Evolutionary conservation across 2,113 vertebrate genomes (phyloP).

Genomic region (Apistogramma diplotaenia): DNA sequence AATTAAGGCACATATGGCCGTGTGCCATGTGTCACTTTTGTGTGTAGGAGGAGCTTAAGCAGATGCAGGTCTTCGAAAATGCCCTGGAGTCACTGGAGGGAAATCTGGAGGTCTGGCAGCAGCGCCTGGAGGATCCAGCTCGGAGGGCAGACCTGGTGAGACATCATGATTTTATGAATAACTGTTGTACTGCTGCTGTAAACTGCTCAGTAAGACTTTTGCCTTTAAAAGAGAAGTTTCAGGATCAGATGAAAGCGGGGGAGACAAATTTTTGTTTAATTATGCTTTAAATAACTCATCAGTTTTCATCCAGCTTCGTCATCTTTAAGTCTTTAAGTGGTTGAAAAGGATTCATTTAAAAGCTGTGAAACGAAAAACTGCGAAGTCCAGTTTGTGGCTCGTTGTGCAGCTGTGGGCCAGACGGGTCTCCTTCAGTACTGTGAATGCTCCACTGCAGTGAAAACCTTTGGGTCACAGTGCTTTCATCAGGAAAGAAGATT

Average conservation of each 20-base stretch:
- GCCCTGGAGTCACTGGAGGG: slow-evolving; percentile 77
- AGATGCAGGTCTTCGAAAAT: slow-evolving; percentile 78
- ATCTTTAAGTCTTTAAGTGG: background rate
- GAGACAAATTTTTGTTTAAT: no score
- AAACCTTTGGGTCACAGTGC: background rate
- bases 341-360: background rate
- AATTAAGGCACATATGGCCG: background rate
- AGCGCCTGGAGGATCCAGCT: slow-evolving; percentile 59
- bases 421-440: no score
- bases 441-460: no score
- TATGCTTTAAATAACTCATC: no score
- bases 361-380: background rate
- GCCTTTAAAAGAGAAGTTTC: no score
- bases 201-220: background rate
- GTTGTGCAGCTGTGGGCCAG: background rate
- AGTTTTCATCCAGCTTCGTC: background rate
- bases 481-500: background rate
- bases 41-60: slow-evolving; percentile 69
- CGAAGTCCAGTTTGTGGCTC: background rate
- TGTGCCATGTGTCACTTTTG: background rate
- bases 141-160: slow-evolving; percentile 62
- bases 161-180: background rate
- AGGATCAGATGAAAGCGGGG: background rate
- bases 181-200: background rate
- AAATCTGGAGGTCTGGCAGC: slow-evolving; percentile 74